Percentiles rank a stretch among this genome's conserved stretches.
phyloP scores from a whole-genome alignment of 2,797 vertebrate species.

The Huso huso region DNA sequence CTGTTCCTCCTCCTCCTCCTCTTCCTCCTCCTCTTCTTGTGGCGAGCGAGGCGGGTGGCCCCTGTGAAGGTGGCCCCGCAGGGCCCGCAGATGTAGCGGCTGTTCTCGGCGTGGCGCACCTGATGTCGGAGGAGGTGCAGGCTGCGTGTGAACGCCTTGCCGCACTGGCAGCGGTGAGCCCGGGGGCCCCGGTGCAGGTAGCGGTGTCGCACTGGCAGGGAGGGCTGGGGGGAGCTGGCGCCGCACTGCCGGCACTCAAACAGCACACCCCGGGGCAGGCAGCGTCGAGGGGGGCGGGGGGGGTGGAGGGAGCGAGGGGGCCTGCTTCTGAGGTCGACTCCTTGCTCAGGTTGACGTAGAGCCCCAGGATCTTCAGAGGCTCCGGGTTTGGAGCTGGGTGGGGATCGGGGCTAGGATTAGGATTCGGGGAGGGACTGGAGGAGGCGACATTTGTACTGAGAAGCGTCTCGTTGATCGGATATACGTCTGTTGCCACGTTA shows the following conservation, averaged over 20 bases:
- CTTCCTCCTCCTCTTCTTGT: slow-evolving; percentile 30
- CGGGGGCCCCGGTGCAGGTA: slow-evolving; percentile 55
- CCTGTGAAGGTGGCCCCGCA: slow-evolving; percentile 67
- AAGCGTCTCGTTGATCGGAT: no score
- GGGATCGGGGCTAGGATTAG: slow-evolving; percentile 9
- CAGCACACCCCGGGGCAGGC: slow-evolving; percentile 42
- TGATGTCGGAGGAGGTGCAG: slow-evolving; percentile 67
- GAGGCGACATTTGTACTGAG: not conserved
- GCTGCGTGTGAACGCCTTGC: slow-evolving; percentile 50
- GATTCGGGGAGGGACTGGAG: not conserved
- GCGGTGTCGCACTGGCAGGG: slow-evolving; percentile 55
- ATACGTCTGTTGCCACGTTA: no score
- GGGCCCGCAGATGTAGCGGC: slow-evolving; percentile 57
- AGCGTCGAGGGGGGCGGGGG: slow-evolving; percentile 17
- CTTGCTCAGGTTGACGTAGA: slow-evolving; percentile 30
- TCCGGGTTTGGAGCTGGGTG: slow-evolving; percentile 1
- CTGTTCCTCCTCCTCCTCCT: slow-evolving; percentile 17
- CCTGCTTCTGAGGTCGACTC: slow-evolving; percentile 10
- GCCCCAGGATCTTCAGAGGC: slow-evolving; percentile 22
- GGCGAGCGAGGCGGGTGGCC: slow-evolving; percentile 48
- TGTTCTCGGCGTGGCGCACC: slow-evolving; percentile 58
- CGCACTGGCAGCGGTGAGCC: slow-evolving; percentile 55
- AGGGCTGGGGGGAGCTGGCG: slow-evolving; percentile 48
- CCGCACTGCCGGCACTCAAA: slow-evolving; percentile 63
- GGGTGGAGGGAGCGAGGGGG: no score